Evolutionary conservation across 2,888 invertebrate genomes (phyloP).

Genomic region (Adelognathus sp.): DNA sequence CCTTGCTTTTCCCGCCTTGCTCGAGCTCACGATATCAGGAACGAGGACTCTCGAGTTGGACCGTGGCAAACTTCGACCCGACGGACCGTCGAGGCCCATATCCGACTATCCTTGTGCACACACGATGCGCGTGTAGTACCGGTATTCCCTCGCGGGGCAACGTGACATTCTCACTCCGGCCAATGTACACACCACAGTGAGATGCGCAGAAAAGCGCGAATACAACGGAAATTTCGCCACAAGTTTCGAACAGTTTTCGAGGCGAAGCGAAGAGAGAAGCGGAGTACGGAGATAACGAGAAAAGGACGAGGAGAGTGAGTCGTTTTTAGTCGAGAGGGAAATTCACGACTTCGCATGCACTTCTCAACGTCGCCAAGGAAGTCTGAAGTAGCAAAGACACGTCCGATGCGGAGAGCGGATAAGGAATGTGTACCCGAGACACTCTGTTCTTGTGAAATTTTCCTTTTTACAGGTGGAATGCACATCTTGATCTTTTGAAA

Average conservation of each 20-base stretch:
- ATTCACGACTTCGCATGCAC: conserved; percentile 25
- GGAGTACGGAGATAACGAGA: not conserved
- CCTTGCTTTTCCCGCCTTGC: too few species aligned
- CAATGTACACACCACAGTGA: too few species aligned
- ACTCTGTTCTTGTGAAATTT: not conserved
- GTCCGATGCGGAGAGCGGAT: not conserved
- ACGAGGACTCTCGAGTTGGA: not conserved
- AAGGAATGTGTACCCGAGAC: conserved; percentile 4
- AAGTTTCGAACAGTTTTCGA: conserved; percentile 10
- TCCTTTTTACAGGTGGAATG: not conserved
- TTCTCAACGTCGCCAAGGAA: conserved; percentile 20
- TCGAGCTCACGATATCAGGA: too few species aligned
- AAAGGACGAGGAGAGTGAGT: not conserved
- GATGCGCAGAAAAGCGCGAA: not conserved
- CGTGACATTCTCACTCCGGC: not conserved
- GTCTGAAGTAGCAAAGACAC: not conserved
- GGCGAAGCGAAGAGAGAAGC: conserved; percentile 5
- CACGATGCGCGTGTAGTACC: not conserved
- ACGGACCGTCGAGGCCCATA: not conserved
- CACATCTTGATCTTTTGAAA: not conserved
- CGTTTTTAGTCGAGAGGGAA: conserved; percentile 26
- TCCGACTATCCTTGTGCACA: not conserved
- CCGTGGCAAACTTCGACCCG: not conserved
- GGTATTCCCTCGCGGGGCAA: conserved; percentile 16
- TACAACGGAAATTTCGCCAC: conserved; percentile 7